Base-by-base conservation (phyloP, 2,888 invertebrate genomes). In the Eristalis intricaria region DNA sequence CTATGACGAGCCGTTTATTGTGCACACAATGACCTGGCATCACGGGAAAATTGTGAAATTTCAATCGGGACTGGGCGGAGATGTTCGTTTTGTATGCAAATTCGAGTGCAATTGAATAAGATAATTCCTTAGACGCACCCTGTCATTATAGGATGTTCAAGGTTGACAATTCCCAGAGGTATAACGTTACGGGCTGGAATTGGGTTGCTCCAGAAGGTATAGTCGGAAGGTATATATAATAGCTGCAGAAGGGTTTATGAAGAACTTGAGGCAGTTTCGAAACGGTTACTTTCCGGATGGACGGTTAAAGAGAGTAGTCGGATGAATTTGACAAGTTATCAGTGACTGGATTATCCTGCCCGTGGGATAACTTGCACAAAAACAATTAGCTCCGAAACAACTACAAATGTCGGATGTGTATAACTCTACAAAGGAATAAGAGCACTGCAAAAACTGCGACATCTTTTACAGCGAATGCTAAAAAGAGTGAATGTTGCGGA, bases 41-140 rank as follows among this genome's bases (percentile, higher is more conserved):
- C 80, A 40, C 66, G 70, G 74, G 66, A 43, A 65, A 69, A 43
- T 82, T 76, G 70, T 77, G 65, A 74, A 70, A 70, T 65, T 65
- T 75, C 11, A 43, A 15, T 68, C 61, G 70, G 10, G 43, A 63
- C 38, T 74, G 76, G 70, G 84, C 69, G 60, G 73, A 56, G 64
- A 43, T 69, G 65, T 26, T 74, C 63, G 64, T 78, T 75, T 79
- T 78, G 83, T 87, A 83, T 87, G 86, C 70, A 87, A 87, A 78
- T 83, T 83, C 29, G 26, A 50, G 40, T 43, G 77, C 63, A 85
- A 85, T 38, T 56, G 35, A 65, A 86, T 43, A 79, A 75, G 63
- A 58, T 86, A 78, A 78, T 75, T 79, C 63, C 63, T n/a, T 70
- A 5, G 74, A 43, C 71, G 61, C 56, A 71, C 75, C 56, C 23